Percentiles rank a stretch among this genome's conserved stretches.
Conservation (phyloP, 2,888 invertebrate genomes). For the Lissocephala sabroskyi region DNA sequence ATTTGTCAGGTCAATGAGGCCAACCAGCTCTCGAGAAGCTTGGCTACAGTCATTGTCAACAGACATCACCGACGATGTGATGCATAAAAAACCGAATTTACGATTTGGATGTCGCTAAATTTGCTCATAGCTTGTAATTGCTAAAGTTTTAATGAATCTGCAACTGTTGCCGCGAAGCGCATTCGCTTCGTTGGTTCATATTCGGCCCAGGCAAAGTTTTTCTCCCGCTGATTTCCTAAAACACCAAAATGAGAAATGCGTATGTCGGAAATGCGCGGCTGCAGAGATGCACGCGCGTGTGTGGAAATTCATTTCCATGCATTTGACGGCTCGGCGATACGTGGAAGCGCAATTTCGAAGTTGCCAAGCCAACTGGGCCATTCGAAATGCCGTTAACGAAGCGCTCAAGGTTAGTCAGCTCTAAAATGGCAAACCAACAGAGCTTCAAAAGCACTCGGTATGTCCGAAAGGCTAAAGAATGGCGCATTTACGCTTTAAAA, state of each 20-base stretch:
- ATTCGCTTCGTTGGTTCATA: constrained; percentile 20
- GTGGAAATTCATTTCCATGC: constrained; percentile 1
- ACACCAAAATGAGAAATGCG: constrained; percentile 15
- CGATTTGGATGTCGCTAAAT: constrained; percentile 15
- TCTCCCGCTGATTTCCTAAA: constrained; percentile 36
- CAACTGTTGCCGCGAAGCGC: constrained; percentile 4
- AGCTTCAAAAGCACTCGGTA: constrained; percentile 8
- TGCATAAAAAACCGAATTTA: constrained; percentile 37
- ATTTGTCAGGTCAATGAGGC: too few species aligned
- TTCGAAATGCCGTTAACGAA: constrained; percentile 59
- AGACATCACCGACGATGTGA: too few species aligned
- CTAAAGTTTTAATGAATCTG: constrained; percentile 57
- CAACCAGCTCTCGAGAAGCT: too few species aligned
- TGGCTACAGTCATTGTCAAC: too few species aligned
- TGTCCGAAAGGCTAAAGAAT: constrained; percentile 8
- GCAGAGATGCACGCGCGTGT: too few species aligned
- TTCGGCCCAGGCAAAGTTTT: constrained; percentile 28
- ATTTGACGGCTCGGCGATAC: constrained; percentile 8
- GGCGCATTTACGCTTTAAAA: too few species aligned
- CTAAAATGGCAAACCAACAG: too few species aligned
- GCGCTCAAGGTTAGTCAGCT: constrained; percentile 47
- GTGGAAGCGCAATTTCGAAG: constrained; percentile 8
- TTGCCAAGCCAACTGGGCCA: too few species aligned
- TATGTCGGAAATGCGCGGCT: too few species aligned
- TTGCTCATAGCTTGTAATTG: too few species aligned